Conservation (phyloP, 1,140 invertebrate species). For the Drosophila mayri region DNA sequence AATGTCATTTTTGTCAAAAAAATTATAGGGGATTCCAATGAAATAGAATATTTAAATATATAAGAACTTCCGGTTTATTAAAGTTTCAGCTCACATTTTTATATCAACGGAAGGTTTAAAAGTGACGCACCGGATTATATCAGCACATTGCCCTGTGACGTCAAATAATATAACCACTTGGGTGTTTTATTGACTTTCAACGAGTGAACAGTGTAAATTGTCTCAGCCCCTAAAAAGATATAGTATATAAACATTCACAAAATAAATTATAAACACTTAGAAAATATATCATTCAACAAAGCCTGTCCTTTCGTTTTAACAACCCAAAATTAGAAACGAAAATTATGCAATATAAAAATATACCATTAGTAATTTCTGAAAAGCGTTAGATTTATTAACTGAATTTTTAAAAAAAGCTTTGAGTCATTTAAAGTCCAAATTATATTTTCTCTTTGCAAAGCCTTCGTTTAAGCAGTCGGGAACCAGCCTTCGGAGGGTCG, state of each 20-base stretch:
- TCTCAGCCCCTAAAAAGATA: neutral
- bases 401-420: neutral
- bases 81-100: neutral
- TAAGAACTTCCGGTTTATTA: neutral
- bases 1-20: neutral
- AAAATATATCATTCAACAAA: neutral
- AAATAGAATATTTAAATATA: neutral
- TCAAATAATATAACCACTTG: slow-evolving; percentile 1
- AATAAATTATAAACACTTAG: neutral
- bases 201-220: neutral
- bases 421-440: neutral
- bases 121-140: slow-evolving; percentile 2
- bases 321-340: no score
- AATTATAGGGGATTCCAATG: neutral
- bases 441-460: neutral
- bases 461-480: neutral
- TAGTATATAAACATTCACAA: neutral
- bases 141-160: slow-evolving; percentile 25
- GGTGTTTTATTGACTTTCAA: neutral
- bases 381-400: neutral
- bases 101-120: neutral
- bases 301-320: neutral
- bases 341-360: no score
- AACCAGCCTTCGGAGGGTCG: slow-evolving; percentile 56
- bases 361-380: neutral